phyloP scores from a whole-genome alignment of 2,113 vertebrate species.

The Dromaius novaehollandiae region DNA sequence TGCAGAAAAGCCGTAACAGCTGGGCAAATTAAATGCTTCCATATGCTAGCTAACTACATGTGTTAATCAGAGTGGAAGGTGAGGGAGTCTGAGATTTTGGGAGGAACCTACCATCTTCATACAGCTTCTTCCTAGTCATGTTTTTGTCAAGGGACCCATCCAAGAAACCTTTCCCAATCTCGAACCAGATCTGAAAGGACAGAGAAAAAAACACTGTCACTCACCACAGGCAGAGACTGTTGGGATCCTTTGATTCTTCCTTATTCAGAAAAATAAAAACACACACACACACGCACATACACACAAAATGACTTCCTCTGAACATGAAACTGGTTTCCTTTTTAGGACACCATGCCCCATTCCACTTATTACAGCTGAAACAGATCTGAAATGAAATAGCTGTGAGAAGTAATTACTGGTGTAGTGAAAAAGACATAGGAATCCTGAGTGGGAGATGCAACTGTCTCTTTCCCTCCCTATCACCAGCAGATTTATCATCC shows the following conservation, averaged over 20 bases:
- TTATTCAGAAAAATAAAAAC: background rate
- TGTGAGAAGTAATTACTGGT: background rate
- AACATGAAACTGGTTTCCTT: background rate
- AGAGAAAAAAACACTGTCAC: background rate
- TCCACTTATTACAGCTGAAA: background rate
- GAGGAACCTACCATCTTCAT: constrained; percentile 84
- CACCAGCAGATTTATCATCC: background rate
- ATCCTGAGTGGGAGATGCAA: background rate
- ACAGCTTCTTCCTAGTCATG: constrained; percentile 86
- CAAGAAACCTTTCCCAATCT: constrained; percentile 94
- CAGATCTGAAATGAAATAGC: background rate
- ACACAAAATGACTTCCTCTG: background rate
- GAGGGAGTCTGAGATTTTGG: background rate
- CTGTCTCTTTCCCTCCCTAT: background rate
- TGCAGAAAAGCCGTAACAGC: background rate
- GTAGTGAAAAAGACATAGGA: background rate
- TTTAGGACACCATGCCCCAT: background rate
- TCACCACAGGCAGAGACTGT: background rate
- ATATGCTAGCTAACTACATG: background rate
- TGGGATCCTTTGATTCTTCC: background rate
- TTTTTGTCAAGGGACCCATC: constrained; percentile 95
- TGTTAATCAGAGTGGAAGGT: background rate
- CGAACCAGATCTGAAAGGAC: constrained; percentile 90
- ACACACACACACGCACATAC: too few species aligned
- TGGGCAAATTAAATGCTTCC: background rate